phyloP scores from a whole-genome alignment of 2,113 vertebrate species.

The Notechis scutatus region DNA sequence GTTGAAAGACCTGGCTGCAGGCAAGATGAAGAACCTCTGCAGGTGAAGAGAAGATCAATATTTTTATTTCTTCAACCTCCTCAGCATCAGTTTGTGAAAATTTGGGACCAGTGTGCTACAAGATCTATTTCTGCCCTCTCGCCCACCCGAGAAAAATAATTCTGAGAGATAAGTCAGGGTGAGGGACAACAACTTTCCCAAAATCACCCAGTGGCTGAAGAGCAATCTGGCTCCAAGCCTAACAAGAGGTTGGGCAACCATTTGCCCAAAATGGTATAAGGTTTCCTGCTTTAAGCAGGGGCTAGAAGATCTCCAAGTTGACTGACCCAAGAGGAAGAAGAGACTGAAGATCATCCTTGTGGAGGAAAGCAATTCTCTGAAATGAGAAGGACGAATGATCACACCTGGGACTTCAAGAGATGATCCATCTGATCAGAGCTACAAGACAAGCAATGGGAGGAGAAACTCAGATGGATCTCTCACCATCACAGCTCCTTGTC shows the following conservation, averaged over 20 bases:
- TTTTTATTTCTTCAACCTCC: neutral
- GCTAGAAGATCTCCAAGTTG: neutral
- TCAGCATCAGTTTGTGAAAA: neutral
- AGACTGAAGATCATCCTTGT: neutral
- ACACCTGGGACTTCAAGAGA: neutral
- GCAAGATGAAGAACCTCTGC: neutral
- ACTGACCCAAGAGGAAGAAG: neutral
- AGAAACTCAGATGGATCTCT: neutral
- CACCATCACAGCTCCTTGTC: neutral
- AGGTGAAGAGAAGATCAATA: neutral
- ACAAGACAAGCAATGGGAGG: neutral
- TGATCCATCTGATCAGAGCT: too few species aligned
- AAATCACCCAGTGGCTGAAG: neutral
- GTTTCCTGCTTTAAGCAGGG: too few species aligned
- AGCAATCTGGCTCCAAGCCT: neutral
- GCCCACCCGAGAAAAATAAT: neutral
- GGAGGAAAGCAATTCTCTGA: neutral
- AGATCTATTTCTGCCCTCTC: neutral
- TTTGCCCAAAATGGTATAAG: too few species aligned
- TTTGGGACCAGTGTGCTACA: neutral
- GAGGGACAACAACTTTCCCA: neutral
- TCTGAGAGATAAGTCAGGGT: neutral
- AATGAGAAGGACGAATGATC: neutral
- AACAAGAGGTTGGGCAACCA: neutral
- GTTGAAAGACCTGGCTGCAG: slow-evolving; percentile 14